phyloP scores from a whole-genome alignment of 2,113 vertebrate species.

The Entomyzon cyanotis region DNA sequence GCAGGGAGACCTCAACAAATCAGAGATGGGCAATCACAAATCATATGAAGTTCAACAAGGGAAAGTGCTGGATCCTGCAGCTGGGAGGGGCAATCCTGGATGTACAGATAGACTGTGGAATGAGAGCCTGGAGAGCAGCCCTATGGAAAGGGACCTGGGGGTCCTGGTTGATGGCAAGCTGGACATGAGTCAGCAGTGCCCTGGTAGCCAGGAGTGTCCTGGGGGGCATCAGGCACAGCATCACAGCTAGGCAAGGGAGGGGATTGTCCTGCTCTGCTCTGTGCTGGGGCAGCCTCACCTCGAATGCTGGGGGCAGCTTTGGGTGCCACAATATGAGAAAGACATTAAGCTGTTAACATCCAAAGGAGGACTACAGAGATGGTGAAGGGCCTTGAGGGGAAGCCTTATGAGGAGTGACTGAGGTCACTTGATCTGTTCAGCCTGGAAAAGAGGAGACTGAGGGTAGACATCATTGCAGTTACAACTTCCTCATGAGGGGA shows the following conservation, averaged over 20 bases:
- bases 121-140: rapidly evolving
- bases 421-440: neutral
- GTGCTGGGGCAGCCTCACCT: rapidly evolving
- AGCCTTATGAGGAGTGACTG: rapidly evolving
- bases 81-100: rapidly evolving
- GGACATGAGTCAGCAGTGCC: neutral
- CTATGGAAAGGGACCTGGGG: neutral
- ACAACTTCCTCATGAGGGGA: neutral
- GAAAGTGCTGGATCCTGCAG: rapidly evolving
- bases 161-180: rapidly evolving
- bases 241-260: rapidly evolving
- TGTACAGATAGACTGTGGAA: neutral
- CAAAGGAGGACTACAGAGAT: neutral
- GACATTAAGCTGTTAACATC: rapidly evolving
- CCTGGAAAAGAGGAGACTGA: neutral
- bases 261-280: neutral
- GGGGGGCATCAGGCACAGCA: neutral
- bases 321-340: neutral
- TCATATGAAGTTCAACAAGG: neutral
- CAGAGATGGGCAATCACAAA: neutral
- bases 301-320: rapidly evolving
- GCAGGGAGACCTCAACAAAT: neutral
- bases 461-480: neutral
- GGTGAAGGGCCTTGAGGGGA: neutral
- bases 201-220: neutral